Evolutionary conservation across 2,888 invertebrate genomes (phyloP), one percentile per base, ranked within the genome.

Genomic region (Lasioglossum malachurum): DNA sequence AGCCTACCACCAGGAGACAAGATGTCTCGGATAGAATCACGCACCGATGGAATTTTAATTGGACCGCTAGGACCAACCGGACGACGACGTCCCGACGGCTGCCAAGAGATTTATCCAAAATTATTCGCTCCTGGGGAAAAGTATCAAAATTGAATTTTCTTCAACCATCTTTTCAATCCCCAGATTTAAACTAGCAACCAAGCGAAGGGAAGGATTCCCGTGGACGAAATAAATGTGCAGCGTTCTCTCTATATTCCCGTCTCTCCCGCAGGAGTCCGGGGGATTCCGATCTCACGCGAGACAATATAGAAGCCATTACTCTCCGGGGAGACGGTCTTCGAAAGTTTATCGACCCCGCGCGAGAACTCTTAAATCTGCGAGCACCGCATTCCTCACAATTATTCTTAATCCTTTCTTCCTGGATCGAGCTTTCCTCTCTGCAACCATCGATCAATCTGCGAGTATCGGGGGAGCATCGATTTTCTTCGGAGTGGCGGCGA

Each of bases 41-140:
- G 46, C 44, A 49, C 69, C 27, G 49, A 44, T 46, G 16, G 78
- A 78, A 84, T 84, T 75, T 57, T 82, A 84, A 84, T 84, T 84
- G 67, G 27, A 69, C 38, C 69, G 35, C n/a, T 23, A 23, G 23
- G 12, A 38, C 23, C 38, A 69, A 14, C 4, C 60, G 14, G 53
- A 23, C 53, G 53, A 53, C 53, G 23, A 23, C 23, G 53, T 53
- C 53, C 10, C n/a, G 10, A 53, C n/a, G 53, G 10, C 23, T 53
- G 53, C 53, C 8, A 3, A n/a, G 53, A 8, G 23, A 53, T 53
- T 53, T 23, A 53, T 23, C 2, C 2, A 8, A 53, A 53, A 19
- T 53, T 23, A 2, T 23, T 53, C 23, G 8, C 23, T 8, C 23
- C 49, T 0, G 23, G 49, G 8, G 8, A 23, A 23, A 8, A 53